phyloP scores from a whole-genome alignment of 2,888 invertebrate species.

The Empis livida region DNA sequence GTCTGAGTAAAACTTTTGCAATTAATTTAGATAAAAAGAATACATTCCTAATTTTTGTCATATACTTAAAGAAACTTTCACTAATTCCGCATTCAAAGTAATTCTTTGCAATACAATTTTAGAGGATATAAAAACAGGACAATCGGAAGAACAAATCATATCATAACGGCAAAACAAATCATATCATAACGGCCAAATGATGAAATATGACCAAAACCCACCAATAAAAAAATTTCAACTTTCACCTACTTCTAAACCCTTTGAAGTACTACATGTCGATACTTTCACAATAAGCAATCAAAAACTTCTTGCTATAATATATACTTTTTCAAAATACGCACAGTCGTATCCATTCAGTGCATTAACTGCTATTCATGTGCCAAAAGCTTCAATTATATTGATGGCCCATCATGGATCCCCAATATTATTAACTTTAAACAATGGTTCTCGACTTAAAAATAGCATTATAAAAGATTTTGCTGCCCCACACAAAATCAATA shows the following conservation, averaged over 20 bases:
- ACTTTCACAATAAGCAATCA: slow-evolving; percentile 1
- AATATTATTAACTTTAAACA: not conserved
- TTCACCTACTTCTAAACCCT: not conserved
- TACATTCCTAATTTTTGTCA: not conserved
- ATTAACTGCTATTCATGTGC: not conserved
- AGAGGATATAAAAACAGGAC: not conserved
- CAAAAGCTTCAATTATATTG: not conserved
- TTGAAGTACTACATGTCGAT: slow-evolving; percentile 27
- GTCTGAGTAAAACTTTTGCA: not conserved
- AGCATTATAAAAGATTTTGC: not conserved
- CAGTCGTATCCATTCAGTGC: not conserved
- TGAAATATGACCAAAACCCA: not conserved
- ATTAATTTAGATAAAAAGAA: not conserved
- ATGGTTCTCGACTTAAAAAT: not conserved
- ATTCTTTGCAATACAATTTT: not conserved
- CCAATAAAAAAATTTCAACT: not conserved
- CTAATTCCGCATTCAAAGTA: not conserved
- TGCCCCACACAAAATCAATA: not conserved
- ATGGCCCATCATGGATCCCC: not conserved
- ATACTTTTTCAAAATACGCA: not conserved
- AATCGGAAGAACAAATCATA: not conserved
- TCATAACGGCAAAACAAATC: not conserved
- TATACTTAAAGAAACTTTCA: not conserved
- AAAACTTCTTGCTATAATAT: slow-evolving; percentile 1
- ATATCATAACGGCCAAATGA: not conserved